These are phyloP conservation scores for Lytechinus pictus DNA, from an alignment of 35 echinoderm and acorn worm species.

Conservation along the genomic window DNA sequence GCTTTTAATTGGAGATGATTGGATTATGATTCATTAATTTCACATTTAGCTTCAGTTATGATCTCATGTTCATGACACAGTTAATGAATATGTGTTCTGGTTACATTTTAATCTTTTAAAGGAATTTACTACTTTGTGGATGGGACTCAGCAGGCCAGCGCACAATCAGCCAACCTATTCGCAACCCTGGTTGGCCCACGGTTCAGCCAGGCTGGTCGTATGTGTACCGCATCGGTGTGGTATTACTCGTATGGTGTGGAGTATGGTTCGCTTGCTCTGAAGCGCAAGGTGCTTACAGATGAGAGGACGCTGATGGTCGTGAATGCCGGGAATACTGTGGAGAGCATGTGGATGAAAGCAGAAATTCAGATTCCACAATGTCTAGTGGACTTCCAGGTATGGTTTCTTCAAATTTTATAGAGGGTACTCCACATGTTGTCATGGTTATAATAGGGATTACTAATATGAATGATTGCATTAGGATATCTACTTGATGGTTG, in stretches of 20 bases:
- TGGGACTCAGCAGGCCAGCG: conserved; percentile 25
- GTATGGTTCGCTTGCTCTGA: conserved; percentile 67
- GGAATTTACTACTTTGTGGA: conserved; percentile 87
- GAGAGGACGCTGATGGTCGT: conserved; percentile 62
- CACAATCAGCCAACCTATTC: conserved; percentile 50
- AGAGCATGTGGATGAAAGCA: conserved; percentile 67
- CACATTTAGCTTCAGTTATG: too few species aligned
- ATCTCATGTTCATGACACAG: too few species aligned
- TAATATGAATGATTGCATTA: too few species aligned
- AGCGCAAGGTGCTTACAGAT: conserved; percentile 38
- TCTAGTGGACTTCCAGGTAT: conserved; percentile 83
- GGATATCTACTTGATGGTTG: too few species aligned
- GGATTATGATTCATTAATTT: too few species aligned
- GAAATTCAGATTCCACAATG: conserved; percentile 67
- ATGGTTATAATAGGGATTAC: too few species aligned
- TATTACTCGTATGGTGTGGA: conserved; percentile 81
- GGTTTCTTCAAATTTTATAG: background rate
- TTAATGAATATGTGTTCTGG: too few species aligned
- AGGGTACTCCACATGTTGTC: too few species aligned
- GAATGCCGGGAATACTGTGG: conserved; percentile 50
- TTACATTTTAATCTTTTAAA: background rate
- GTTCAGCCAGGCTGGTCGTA: conserved; percentile 63
- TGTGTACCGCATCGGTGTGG: conserved; percentile 73
- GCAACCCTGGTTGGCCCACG: conserved; percentile 67
- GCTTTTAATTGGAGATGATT: too few species aligned